phyloP scores from a whole-genome alignment of 2,888 invertebrate genomes.

The Chaetoderma sp. region DNA sequence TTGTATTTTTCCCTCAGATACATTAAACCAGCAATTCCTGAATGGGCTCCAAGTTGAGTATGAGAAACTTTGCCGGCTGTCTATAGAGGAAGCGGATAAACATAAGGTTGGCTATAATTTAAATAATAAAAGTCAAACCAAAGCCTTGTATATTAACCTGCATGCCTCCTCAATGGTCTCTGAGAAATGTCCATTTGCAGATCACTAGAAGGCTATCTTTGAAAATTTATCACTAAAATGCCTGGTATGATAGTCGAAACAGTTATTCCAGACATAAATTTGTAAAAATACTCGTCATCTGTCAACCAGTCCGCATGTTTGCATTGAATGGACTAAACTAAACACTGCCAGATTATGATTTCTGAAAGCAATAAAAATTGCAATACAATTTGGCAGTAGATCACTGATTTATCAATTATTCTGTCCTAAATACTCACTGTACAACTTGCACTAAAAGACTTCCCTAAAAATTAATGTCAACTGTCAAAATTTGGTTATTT shows the following conservation, averaged over 20 bases:
- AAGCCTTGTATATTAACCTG: background rate
- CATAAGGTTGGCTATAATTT: conserved; percentile 51
- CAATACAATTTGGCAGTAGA: background rate
- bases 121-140: background rate
- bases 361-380: background rate
- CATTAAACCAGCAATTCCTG: conserved; percentile 58
- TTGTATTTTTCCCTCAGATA: no score
- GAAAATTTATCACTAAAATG: no score
- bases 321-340: background rate
- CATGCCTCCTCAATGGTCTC: background rate
- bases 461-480: no score
- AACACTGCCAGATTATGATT: background rate
- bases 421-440: no score
- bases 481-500: no score
- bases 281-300: no score
- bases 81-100: conserved; percentile 58
- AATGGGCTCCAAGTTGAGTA: conserved; percentile 61
- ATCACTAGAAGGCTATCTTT: no score
- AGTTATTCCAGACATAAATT: no score
- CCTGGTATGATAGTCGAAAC: no score
- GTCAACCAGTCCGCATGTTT: background rate
- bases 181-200: no score
- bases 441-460: no score
- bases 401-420: background rate
- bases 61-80: conserved; percentile 61